phyloP scores from a whole-genome alignment of 2,888 invertebrate species.

The Cerastoderma edule region DNA sequence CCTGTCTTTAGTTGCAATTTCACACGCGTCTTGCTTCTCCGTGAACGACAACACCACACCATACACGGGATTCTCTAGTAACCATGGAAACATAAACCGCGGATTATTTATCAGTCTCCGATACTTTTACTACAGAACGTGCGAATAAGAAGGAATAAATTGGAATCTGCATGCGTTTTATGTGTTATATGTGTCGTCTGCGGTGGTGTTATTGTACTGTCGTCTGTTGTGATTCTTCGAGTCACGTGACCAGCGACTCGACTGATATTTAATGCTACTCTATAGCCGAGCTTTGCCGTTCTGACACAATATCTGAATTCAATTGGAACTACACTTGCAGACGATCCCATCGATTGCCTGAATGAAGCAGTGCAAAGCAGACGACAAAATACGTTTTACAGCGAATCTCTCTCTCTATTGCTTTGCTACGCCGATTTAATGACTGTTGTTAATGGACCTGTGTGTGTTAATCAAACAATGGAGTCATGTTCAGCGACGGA shows the following conservation, averaged over 20 bases:
- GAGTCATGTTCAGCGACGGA: background rate
- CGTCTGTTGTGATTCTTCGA: background rate
- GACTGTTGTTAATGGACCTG: background rate
- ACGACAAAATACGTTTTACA: conserved; percentile 12
- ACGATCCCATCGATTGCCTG: conserved; percentile 8
- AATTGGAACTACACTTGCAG: background rate
- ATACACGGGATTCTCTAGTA: conserved; percentile 3
- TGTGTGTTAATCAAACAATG: conserved; percentile 10
- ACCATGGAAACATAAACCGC: conserved; percentile 14
- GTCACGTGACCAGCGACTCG: background rate
- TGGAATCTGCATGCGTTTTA: too few species aligned
- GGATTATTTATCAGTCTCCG: too few species aligned
- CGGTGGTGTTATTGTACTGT: background rate
- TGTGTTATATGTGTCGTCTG: too few species aligned
- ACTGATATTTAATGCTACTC: background rate
- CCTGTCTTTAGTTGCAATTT: conserved; percentile 5
- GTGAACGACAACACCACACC: conserved; percentile 9
- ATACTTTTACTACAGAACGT: too few species aligned
- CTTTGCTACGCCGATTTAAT: background rate
- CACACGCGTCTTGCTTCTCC: conserved; percentile 12
- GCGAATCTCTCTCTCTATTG: background rate
- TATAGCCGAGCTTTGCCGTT: background rate
- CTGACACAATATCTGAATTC: conserved; percentile 2
- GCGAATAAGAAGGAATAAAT: too few species aligned
- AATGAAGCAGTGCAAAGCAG: background rate